Percentiles rank a stretch among this genome's conserved stretches.
phyloP scores from a whole-genome alignment of 2,113 vertebrate species.

The Xerus inauris region DNA sequence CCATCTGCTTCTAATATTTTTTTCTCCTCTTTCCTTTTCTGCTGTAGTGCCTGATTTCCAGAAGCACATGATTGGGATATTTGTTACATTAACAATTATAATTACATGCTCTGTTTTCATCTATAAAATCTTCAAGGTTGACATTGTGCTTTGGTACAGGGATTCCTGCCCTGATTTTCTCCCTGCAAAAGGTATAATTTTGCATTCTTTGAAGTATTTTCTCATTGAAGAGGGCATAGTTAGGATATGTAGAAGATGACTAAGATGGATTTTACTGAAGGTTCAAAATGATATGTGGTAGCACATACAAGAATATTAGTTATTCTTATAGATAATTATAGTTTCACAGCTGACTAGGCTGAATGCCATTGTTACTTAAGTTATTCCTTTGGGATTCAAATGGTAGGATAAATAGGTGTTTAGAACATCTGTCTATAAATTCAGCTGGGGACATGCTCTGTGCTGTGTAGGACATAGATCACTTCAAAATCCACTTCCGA shows the following conservation, averaged over 20 bases:
- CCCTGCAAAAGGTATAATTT: conserved; percentile 87
- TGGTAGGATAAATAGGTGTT: neutral
- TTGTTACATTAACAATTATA: conserved; percentile 82
- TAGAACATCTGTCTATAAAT: neutral
- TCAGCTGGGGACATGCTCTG: neutral
- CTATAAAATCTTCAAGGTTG: conserved; percentile 92
- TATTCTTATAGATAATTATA: neutral
- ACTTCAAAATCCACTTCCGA: neutral
- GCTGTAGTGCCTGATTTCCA: conserved; percentile 86
- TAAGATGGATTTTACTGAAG: neutral
- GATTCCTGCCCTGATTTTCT: conserved; percentile 87
- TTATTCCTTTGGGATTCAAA: neutral
- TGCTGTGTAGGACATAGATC: neutral
- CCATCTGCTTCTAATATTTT: too few species aligned
- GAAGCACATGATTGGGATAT: conserved; percentile 84
- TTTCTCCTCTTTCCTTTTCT: conserved; percentile 1
- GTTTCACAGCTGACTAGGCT: neutral
- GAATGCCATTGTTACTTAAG: neutral
- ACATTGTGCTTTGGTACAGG: conserved; percentile 94
- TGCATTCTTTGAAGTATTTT: neutral
- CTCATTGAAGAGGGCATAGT: neutral
- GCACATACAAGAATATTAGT: neutral
- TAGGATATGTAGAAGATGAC: neutral
- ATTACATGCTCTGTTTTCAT: conserved; percentile 82
- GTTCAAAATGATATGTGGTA: neutral